These are phyloP conservation scores for Empidonax alnorum DNA, from an alignment of 2,113 vertebrate species.

Conservation along the genomic window DNA sequence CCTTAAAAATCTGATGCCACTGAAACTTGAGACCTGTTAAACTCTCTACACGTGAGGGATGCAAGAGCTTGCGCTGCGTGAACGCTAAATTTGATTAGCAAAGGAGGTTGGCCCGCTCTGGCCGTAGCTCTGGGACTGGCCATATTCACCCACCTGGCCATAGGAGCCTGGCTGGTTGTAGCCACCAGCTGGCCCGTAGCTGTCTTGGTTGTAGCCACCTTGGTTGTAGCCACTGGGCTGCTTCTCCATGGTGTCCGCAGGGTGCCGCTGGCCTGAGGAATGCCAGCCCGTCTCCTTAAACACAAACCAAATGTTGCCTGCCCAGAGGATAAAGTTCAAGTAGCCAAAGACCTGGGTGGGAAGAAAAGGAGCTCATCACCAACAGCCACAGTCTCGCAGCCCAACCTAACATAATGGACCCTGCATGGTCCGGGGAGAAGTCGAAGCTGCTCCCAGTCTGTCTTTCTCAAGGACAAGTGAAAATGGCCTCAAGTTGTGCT, in stretches of 20 bases:
- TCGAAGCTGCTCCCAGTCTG: neutral
- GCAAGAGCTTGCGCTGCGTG: constrained; percentile 4
- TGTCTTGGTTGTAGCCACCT: constrained; percentile 86
- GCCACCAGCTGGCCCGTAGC: constrained; percentile 83
- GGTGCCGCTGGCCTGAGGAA: constrained; percentile 83
- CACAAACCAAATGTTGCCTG: constrained; percentile 99
- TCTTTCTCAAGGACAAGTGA: neutral
- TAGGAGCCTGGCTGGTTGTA: constrained; percentile 78
- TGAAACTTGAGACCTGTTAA: constrained; percentile 48
- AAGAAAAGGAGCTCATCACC: constrained; percentile 31
- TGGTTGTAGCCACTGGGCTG: constrained; percentile 85
- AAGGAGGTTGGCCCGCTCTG: constrained; percentile 87
- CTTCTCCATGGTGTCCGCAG: constrained; percentile 84
- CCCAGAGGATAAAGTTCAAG: constrained; percentile 98
- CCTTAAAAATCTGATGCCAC: constrained; percentile 60
- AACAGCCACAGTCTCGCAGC: accelerated
- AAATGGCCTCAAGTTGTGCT: neutral
- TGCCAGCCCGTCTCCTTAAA: constrained; percentile 99
- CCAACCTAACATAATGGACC: accelerated
- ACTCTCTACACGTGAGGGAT: constrained; percentile 3
- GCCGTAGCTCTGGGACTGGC: constrained; percentile 73
- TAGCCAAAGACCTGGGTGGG: constrained; percentile 90
- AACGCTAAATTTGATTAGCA: constrained; percentile 87
- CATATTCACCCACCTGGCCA: constrained; percentile 80
- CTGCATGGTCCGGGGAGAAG: accelerated